Conservation (phyloP, 92 coral and sea anemone genomes). For the Pocillopora meandrina region DNA sequence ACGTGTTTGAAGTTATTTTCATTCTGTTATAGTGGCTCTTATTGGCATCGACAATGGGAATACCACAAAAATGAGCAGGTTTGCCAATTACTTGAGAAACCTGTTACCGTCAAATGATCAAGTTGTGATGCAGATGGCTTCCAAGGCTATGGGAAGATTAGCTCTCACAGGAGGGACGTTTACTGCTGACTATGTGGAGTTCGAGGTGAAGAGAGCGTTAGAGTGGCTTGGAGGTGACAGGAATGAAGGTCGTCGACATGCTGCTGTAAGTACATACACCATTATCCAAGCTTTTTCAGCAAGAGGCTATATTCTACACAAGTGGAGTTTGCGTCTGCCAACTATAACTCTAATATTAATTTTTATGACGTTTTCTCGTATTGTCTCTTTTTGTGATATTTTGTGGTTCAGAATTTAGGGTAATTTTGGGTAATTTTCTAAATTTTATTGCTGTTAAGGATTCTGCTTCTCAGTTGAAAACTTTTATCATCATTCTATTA, state of each 20-base stretch:
- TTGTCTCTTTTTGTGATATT: too few species aligned
- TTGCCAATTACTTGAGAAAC: slow-evolving; percentile 94
- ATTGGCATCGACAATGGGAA: slow-evolving; percentile 97
- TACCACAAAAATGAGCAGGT: slow-evolving; percentile 94
- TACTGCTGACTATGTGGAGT: slow-evolving; percentile 99
- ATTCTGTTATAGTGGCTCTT: slow-evolving; percentile 61
- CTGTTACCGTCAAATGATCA: slow-evolving; percentile 95
- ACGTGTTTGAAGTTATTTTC: neutral
- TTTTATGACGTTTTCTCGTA: too few species aligned
- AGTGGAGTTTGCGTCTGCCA: too few species aligned
- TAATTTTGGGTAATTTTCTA: too few species aligned
- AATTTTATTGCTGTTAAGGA: too few species aligned
- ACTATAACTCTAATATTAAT: too few species aligned
- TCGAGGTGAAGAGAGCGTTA: slow-evolving; percentile 93
- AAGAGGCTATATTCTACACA: too few species aligned
- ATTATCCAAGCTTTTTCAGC: too few species aligned
- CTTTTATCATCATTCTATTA: neutral
- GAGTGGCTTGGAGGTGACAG: slow-evolving; percentile 99
- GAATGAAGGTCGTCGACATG: slow-evolving; percentile 96
- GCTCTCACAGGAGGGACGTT: slow-evolving; percentile 97
- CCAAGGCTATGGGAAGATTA: slow-evolving; percentile 95
- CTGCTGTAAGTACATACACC: slow-evolving; percentile 68
- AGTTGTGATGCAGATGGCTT: slow-evolving; percentile 96
- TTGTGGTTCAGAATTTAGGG: too few species aligned
- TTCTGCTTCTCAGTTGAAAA: too few species aligned